Evolutionary conservation across 2,113 vertebrate species (phyloP), one percentile per base, ranked within the genome.

Genomic region (Morone chrysops): DNA sequence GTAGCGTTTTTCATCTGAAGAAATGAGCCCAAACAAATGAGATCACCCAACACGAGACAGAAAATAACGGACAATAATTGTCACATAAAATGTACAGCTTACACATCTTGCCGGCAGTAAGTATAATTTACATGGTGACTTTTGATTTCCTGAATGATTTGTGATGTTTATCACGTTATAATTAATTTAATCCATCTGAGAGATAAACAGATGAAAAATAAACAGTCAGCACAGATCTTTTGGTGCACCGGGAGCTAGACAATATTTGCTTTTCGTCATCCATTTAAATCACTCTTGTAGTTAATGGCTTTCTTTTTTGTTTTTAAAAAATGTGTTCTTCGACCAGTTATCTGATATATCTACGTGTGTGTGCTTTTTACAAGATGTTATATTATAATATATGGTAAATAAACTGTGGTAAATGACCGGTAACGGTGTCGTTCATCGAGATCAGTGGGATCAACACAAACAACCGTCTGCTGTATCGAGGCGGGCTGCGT

Each of bases 321-420:
- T 90, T 83, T 83, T 45, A n/a, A 88, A 83, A 31, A 31, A 81
- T 77, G 80, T 90, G 79, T 88, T 85, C 75, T 78, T 70, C 75
- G 62, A 53, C 54, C 31, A 82, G 47, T 84, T 84, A 87, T 81
- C 79, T 87, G 83, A 90, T 83, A 89, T 83, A 89, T 74, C 77
- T 85, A 89, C 84, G 45, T 68, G 84, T 88, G 83, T 87, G 91
- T 86, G 87, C 78, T 88, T 90, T 91, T 88, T 88, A 90, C 74
- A 41, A 86, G 70, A 88, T 88, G 90, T 86, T 78, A 76, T 68
- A 87, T 74, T 77, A 79, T 89, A 87, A 79, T 83, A 89, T 88
- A 80, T 89, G 81, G 85, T 84, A 86, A 92, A 93, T 92, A 92
- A 93, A 91, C 82, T 80, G 89, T 93, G 89, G 79, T 92, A 90